phyloP scores from a whole-genome alignment of 2,113 vertebrate species.

The Pseudolaguvia tuberculata region DNA sequence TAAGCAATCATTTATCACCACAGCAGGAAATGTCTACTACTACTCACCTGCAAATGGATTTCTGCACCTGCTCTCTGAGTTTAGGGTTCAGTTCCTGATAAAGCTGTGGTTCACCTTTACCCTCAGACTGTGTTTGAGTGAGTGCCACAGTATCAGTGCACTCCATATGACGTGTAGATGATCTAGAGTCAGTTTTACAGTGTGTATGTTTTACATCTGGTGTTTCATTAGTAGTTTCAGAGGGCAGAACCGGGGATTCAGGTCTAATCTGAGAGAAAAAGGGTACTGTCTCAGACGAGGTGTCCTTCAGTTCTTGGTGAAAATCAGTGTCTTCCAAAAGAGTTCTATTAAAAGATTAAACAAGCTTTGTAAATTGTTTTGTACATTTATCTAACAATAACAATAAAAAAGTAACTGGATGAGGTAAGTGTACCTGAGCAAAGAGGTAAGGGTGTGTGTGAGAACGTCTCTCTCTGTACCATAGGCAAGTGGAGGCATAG shows the following conservation, averaged over 20 bases:
- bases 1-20: neutral
- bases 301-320: constrained; percentile 58
- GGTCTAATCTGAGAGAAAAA: constrained; percentile 71
- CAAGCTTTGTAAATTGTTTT: neutral
- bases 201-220: neutral
- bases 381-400: neutral
- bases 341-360: constrained; percentile 59
- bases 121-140: neutral
- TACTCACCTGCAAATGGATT: constrained; percentile 63
- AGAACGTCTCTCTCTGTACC: constrained; percentile 64
- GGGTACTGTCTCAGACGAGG: constrained; percentile 61
- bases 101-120: constrained; percentile 24
- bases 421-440: constrained; percentile 73
- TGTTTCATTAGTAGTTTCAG: neutral
- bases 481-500: constrained; percentile 24
- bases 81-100: constrained; percentile 28
- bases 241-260: constrained; percentile 47
- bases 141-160: constrained; percentile 1
- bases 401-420: neutral
- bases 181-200: neutral
- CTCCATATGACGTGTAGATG: constrained; percentile 28
- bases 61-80: constrained; percentile 51
- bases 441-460: constrained; percentile 61
- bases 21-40: neutral
- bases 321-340: constrained; percentile 76